Evolutionary conservation across 37 sponge, comb jelly and placozoan species (phyloP).

Genomic region (Diacarnus erythraeanus): DNA sequence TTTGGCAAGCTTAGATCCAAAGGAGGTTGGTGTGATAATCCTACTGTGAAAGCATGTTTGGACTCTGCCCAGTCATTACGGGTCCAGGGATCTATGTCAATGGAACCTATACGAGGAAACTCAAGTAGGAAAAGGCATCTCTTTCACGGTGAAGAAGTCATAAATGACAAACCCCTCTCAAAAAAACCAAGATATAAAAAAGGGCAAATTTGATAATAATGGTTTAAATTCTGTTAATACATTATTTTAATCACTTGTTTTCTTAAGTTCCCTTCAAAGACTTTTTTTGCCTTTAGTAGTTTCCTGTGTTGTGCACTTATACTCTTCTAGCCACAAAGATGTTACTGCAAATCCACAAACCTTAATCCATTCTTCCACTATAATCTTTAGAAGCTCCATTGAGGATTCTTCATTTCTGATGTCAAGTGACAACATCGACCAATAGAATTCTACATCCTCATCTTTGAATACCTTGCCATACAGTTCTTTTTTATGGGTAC

Average conservation of each 20-base stretch:
- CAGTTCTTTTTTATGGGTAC: too few relatives aligned
- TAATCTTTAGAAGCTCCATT: slow-evolving; percentile 14
- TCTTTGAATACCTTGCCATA: too few relatives aligned
- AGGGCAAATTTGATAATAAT: too few relatives aligned
- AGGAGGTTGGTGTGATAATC: slow-evolving; percentile 4
- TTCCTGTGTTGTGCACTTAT: slow-evolving; percentile 18
- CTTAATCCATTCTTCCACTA: slow-evolving; percentile 38
- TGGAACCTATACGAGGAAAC: slow-evolving; percentile 16
- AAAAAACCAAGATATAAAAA: background rate
- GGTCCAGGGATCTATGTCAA: slow-evolving; percentile 12
- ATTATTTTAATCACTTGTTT: background rate
- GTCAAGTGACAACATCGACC: slow-evolving; percentile 17
- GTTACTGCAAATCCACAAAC: slow-evolving; percentile 40
- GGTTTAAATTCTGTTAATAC: background rate
- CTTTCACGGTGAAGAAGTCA: slow-evolving; percentile 2
- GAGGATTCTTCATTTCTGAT: background rate
- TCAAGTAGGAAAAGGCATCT: slow-evolving; percentile 1
- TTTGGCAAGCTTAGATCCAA: slow-evolving; percentile 22
- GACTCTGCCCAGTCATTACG: slow-evolving; percentile 11
- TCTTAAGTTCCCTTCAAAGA: background rate
- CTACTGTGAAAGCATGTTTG: slow-evolving; percentile 5
- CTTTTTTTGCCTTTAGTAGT: slow-evolving; percentile 6
- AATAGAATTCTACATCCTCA: slow-evolving; percentile 40
- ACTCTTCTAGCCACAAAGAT: slow-evolving; percentile 28
- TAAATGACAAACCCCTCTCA: background rate